These are phyloP conservation scores for Bombus waltoni DNA, from an alignment of 1,140 invertebrate genomes.

Conservation along the genomic window DNA sequence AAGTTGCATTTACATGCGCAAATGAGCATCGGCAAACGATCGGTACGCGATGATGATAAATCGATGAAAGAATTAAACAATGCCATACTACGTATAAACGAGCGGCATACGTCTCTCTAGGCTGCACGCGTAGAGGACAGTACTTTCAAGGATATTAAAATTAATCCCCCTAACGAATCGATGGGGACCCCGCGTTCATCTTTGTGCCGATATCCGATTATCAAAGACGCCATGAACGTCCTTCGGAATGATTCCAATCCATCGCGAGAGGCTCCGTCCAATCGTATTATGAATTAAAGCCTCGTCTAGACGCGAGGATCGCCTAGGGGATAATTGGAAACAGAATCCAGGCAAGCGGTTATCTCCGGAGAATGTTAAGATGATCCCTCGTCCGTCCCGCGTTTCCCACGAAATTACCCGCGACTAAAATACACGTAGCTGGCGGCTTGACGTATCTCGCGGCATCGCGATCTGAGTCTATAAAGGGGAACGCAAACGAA, in stretches of 20 bases:
- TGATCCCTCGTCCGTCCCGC: not conserved
- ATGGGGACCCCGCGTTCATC: not conserved
- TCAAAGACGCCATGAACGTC: not conserved
- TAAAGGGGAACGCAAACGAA: not conserved
- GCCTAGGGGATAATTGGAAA: constrained; percentile 37
- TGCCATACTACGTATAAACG: too few species aligned
- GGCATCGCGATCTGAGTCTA: not conserved
- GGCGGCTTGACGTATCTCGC: not conserved
- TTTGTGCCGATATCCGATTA: not conserved
- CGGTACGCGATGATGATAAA: too few species aligned
- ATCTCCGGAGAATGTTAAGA: constrained; percentile 32
- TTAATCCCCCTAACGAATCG: constrained; percentile 24
- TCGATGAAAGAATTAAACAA: too few species aligned
- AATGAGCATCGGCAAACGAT: too few species aligned
- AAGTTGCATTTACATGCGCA: too few species aligned
- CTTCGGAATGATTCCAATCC: constrained; percentile 21
- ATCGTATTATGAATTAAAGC: constrained; percentile 52
- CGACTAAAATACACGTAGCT: not conserved
- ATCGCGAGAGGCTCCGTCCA: constrained; percentile 9
- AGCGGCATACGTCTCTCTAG: too few species aligned
- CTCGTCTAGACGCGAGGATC: constrained; percentile 38
- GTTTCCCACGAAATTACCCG: constrained; percentile 23
- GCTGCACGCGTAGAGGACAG: not conserved
- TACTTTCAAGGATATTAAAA: not conserved
- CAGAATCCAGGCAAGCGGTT: constrained; percentile 31